phyloP scores from a whole-genome alignment of 2,797 vertebrate species.

The Brachyalestes nurse region DNA sequence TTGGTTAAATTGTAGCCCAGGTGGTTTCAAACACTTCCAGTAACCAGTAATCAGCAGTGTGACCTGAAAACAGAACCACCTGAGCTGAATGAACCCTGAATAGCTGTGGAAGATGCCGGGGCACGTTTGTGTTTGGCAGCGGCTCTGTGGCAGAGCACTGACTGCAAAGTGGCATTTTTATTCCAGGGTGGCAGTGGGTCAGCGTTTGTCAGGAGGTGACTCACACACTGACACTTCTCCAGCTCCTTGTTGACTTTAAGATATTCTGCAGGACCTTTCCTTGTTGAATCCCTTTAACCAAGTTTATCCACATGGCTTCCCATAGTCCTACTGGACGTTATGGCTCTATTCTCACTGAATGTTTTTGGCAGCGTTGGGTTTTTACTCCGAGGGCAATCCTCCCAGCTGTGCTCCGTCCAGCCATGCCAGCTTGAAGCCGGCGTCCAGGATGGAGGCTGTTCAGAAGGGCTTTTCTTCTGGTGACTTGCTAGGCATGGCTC shows the following conservation, averaged over 20 bases:
- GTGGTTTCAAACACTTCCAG: neutral
- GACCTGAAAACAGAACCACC: neutral
- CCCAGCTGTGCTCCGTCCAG: neutral
- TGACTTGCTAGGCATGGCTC: conserved; percentile 4
- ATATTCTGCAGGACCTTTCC: neutral
- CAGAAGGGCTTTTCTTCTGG: no score
- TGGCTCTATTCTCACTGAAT: neutral
- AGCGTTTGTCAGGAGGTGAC: conserved; percentile 8
- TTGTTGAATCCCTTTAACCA: neutral
- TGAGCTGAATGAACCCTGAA: neutral
- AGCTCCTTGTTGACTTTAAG: conserved; percentile 6
- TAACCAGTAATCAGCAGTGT: neutral
- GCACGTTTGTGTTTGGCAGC: conserved; percentile 1
- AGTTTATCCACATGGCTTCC: conserved; percentile 8
- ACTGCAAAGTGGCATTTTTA: neutral
- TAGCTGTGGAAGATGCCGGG: neutral
- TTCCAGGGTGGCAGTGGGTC: conserved; percentile 2
- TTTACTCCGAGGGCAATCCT: neutral
- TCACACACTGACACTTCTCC: neutral
- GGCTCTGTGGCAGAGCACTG: neutral
- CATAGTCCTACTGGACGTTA: neutral
- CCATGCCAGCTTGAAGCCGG: neutral
- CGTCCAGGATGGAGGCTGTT: neutral
- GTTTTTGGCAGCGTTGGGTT: neutral
- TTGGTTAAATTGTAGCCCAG: neutral